Conservation (phyloP, 92 coral and sea anemone genomes). For the Scolanthus callimorphus region DNA sequence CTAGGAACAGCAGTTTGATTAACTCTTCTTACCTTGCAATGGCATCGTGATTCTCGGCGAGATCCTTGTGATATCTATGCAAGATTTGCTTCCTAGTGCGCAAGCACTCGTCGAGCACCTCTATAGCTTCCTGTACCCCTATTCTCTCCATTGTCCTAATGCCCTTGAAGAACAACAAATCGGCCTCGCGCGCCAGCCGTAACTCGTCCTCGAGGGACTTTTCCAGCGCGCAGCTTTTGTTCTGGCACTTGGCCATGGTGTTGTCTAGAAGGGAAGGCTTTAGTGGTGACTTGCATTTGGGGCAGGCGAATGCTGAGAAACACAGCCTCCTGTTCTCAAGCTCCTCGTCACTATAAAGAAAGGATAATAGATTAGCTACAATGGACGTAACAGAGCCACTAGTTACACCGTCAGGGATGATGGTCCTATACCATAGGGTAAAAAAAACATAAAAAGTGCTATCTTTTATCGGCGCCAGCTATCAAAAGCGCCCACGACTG, state of each 20-base stretch:
- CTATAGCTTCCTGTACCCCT: conserved; percentile 72
- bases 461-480: too few relatives aligned
- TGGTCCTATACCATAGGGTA: too few relatives aligned
- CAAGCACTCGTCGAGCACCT: conserved; percentile 74
- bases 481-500: too few relatives aligned
- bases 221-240: conserved; percentile 61
- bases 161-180: conserved; percentile 65
- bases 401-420: too few relatives aligned
- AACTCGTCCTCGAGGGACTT: conserved; percentile 64
- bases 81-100: conserved; percentile 74
- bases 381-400: too few relatives aligned
- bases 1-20: too few relatives aligned
- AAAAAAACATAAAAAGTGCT: too few relatives aligned
- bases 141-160: conserved; percentile 75
- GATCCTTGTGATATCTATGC: conserved; percentile 76
- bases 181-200: conserved; percentile 71
- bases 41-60: conserved; percentile 97
- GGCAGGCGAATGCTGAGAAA: conserved; percentile 88
- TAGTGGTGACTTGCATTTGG: conserved; percentile 70
- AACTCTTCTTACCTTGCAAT: conserved; percentile 74
- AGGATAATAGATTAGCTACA: background rate
- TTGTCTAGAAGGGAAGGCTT: conserved; percentile 42
- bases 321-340: conserved; percentile 75
- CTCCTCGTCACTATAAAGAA: conserved; percentile 74
- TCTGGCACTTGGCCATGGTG: conserved; percentile 62